phyloP scores from a whole-genome alignment of 1,140 invertebrate species.

The Acyrthosiphon pisum region DNA sequence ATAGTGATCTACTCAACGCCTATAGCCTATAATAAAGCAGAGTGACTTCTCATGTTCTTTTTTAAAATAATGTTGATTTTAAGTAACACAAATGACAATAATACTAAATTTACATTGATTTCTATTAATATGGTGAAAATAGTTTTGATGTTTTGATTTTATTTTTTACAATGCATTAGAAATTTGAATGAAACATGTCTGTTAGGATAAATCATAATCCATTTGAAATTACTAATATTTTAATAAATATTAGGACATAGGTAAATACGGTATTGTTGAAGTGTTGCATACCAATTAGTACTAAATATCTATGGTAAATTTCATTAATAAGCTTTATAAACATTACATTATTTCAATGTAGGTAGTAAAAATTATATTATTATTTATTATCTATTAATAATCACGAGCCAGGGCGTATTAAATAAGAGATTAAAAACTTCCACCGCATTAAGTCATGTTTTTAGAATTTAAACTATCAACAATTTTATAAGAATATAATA shows the following conservation, averaged over 20 bases:
- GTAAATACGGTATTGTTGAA: too few relatives aligned
- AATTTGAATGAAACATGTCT: too few relatives aligned
- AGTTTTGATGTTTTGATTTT: too few relatives aligned
- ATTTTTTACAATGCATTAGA: too few relatives aligned
- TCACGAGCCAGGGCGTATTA: background rate
- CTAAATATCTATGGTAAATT: too few relatives aligned
- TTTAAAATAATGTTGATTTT: background rate
- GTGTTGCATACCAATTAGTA: too few relatives aligned
- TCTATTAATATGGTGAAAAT: background rate
- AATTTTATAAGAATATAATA: background rate
- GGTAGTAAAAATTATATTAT: background rate
- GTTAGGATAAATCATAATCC: too few relatives aligned
- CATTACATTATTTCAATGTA: background rate
- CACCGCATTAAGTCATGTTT: background rate
- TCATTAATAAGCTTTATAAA: too few relatives aligned
- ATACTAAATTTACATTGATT: background rate
- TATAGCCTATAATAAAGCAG: too few relatives aligned
- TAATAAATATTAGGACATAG: too few relatives aligned
- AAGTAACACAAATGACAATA: background rate
- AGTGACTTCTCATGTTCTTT: background rate
- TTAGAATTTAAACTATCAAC: background rate
- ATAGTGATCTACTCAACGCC: background rate
- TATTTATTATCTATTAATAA: background rate
- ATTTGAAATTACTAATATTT: too few relatives aligned
- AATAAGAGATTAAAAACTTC: background rate